Conservation (phyloP, 2,113 vertebrate species). For the Rhizomys pruinosus region DNA sequence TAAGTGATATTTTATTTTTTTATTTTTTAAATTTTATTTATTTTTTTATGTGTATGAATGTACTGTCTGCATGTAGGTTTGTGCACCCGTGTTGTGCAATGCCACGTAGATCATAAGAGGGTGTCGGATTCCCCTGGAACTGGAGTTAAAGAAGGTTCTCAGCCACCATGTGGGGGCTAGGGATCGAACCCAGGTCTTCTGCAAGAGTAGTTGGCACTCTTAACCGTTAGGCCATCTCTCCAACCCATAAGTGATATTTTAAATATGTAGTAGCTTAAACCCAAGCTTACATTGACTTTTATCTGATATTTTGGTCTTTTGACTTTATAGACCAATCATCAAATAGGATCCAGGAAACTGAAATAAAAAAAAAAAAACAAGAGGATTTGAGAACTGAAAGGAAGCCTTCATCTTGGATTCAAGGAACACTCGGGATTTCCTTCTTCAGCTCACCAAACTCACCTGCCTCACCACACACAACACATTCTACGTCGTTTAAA, state of each 20-base stretch:
- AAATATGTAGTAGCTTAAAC: not conserved
- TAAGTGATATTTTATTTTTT: not conserved
- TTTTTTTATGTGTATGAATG: too few relatives aligned
- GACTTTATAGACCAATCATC: slow-evolving; percentile 5
- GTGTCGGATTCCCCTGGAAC: too few relatives aligned
- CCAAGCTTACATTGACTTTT: not conserved
- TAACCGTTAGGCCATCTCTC: too few relatives aligned
- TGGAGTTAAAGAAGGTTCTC: too few relatives aligned
- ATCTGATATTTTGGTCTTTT: slow-evolving; percentile 6
- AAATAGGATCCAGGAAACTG: not conserved
- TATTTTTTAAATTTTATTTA: too few relatives aligned
- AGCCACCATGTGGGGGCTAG: too few relatives aligned
- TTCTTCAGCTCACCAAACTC: not conserved
- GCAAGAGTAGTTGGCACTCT: too few relatives aligned
- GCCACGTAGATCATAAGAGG: too few relatives aligned
- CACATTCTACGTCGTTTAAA: not conserved
- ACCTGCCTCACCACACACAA: not conserved
- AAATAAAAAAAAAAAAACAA: slow-evolving; percentile 33
- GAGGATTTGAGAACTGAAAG: not conserved
- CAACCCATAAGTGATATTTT: not conserved
- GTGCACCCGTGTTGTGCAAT: too few relatives aligned
- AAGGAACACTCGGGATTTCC: not conserved
- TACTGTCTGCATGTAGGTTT: too few relatives aligned
- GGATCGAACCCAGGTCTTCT: too few relatives aligned
- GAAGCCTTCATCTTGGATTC: not conserved